phyloP scores from a whole-genome alignment of 2,888 invertebrate genomes.

The Spodoptera picta region DNA sequence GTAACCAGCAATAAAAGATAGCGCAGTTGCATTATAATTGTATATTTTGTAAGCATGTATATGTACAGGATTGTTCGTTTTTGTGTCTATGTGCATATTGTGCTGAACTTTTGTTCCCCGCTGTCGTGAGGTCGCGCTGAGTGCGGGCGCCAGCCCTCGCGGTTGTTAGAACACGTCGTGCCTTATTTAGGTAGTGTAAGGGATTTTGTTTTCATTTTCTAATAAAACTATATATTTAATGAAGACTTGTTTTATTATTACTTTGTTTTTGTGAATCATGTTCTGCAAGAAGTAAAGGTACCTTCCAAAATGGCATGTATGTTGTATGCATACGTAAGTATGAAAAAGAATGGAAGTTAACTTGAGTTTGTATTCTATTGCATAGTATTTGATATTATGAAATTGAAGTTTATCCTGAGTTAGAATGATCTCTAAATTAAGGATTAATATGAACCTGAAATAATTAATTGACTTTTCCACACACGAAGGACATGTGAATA shows the following conservation, averaged over 20 bases:
- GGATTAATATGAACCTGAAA: no score
- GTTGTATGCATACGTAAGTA: no score
- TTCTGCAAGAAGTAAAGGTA: no score
- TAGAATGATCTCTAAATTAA: no score
- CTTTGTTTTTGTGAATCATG: no score
- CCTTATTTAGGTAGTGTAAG: slow-evolving; percentile 87
- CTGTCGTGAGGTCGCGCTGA: slow-evolving; percentile 38
- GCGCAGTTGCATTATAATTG: slow-evolving; percentile 58
- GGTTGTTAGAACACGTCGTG: slow-evolving; percentile 81
- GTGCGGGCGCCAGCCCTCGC: slow-evolving; percentile 35
- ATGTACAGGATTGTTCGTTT: slow-evolving; percentile 66
- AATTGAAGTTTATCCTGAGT: no score
- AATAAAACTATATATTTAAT: slow-evolving; percentile 85
- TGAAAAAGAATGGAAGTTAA: no score
- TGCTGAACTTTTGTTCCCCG: slow-evolving; percentile 52
- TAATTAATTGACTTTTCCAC: no score
- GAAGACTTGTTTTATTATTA: slow-evolving; percentile 57
- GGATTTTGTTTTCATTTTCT: slow-evolving; percentile 87
- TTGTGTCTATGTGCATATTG: slow-evolving; percentile 58
- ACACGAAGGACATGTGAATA: no score
- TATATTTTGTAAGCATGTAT: slow-evolving; percentile 69
- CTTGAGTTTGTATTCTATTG: no score
- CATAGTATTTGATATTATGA: no score
- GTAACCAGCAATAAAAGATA: slow-evolving; percentile 41
- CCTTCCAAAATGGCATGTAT: no score